phyloP scores from a whole-genome alignment of 1,140 invertebrate species.

The Cydia amplana region DNA sequence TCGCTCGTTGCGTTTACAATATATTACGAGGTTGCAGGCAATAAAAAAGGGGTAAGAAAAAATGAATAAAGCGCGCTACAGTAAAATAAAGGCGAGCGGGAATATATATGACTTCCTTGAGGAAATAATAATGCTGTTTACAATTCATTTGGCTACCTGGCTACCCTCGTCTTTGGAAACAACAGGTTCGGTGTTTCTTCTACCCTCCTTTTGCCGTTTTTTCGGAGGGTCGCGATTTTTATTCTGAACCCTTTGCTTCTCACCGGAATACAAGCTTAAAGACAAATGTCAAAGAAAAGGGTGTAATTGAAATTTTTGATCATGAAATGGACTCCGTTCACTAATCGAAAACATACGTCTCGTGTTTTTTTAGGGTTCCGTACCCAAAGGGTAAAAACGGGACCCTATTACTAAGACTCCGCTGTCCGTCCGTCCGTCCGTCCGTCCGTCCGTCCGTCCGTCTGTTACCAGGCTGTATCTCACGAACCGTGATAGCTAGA shows the following conservation, averaged over 20 bases:
- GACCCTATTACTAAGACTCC: no score
- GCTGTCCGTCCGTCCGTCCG: no score
- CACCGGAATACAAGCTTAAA: conserved; percentile 73
- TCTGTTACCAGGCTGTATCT: no score
- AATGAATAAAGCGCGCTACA: conserved; percentile 74
- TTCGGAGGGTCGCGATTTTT: conserved; percentile 70
- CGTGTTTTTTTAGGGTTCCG: not conserved
- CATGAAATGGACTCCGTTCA: not conserved
- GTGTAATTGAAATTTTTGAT: conserved; percentile 48
- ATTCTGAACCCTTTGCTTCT: conserved; percentile 69
- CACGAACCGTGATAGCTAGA: no score
- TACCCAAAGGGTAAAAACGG: no score
- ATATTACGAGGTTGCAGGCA: conserved; percentile 75
- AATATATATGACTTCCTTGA: conserved; percentile 79
- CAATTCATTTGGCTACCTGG: conserved; percentile 79
- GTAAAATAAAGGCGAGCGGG: conserved; percentile 76
- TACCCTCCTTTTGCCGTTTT: conserved; percentile 61
- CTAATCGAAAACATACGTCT: not conserved
- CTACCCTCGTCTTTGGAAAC: conserved; percentile 72
- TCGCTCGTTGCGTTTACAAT: conserved; percentile 71
- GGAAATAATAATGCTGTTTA: conserved; percentile 80
- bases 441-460: no score
- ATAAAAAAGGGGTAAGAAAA: conserved; percentile 78
- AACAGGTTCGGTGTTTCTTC: conserved; percentile 63
- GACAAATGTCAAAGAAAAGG: conserved; percentile 45